Evolutionary conservation across 30 jellyfish, hydroid and myxozoan species (phyloP), one percentile per base, ranked within the genome.

Genomic region (Cassiopea xamachana): DNA sequence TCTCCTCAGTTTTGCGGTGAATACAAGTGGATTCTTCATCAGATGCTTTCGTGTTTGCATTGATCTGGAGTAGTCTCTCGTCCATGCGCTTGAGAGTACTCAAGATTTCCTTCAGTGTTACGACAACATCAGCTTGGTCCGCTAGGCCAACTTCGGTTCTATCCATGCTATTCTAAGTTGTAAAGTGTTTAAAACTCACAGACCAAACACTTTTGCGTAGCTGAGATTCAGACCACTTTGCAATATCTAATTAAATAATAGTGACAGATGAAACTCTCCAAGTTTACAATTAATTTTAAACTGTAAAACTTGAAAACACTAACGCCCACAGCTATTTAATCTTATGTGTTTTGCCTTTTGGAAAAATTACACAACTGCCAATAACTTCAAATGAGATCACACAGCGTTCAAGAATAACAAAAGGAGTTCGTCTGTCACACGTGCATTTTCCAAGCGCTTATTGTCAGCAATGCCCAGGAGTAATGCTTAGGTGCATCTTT

Each of bases 1-100:
- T 87, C 48, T 59, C 60, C 8, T 72, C 60, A 12, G 95, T 47
- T 73, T 78, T 46, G 16, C 90, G 48, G 47, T 88, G 79, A 49
- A 88, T 64, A 71, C 90, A 67, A 7, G 80, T 1, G 7, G 79
- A 43, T 72, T 88, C 95, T 60, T 88, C 95, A 83, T 88, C 95
- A 45, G 87, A 46, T 55, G 71, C 67, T 80, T 79, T 88, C 3
- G 95, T 88, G 45, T 88, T 88, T 13, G 79, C 81, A 18, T 82
- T 87, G 15, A 88, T 88, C 68, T n/a, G 60, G 17, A 79, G 69
- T 43, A 88, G 95, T 19, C 77, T 80, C 39, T 59, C 68, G 62
- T 88, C 89, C 90, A 88, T 78, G 14, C 19, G 83, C 12, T 49
- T 73, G n/a, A 88, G 86, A 48, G 83, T 88, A 27, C 49, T 45